Base-by-base conservation (phyloP, 2,888 invertebrate genomes). In the Drosophila pseudotakahashii region DNA sequence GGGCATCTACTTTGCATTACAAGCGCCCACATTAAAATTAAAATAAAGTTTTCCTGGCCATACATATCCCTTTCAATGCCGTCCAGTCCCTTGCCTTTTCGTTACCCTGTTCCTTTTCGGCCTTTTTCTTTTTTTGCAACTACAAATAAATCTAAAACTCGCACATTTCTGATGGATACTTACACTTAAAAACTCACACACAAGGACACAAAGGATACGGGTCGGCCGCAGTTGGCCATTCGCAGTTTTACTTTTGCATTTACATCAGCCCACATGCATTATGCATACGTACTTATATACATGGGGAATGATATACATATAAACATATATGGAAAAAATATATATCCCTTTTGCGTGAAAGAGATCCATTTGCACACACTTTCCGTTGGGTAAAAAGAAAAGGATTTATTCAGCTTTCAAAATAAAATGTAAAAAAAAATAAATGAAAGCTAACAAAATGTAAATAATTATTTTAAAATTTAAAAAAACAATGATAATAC, bases 111-210 rank as follows among this genome's bases (percentile, higher is more conserved):
- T 19, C 19, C 19, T 19, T 19, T 19, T 19, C 2, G 19, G 1
- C 19, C 16, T 23, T 42, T 7, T 23, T 37, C 9, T 19, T n/a
- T 32, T 57, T 47, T 52, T 53, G 37, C 53, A 76, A 80, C 81
- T 78, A 79, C 76, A 87, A 83, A 88, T 88, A 89, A 86, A 89
- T 88, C 89, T 82, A 81, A 89, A 86, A 76, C 79, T 80, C 87
- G 79, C 79, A 78, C 74, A 85, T 85, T 83, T 75, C 80, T 88
- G 82, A 83, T 85, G 83, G 75, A 78, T 79, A 63, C 69, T 54
- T 64, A 58, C 76, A 53, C 58, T 59, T 34, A 34, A 48, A 19
- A 48, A 19, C 48, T 48, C 48, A 34, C 48, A 48, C 66, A 67
- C 71, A 66, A 59, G 61, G 54, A 68, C 54, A 64, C 69, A 60